Conservation (phyloP, 1,140 invertebrate genomes). For the Polypedilum vanderplanki region DNA sequence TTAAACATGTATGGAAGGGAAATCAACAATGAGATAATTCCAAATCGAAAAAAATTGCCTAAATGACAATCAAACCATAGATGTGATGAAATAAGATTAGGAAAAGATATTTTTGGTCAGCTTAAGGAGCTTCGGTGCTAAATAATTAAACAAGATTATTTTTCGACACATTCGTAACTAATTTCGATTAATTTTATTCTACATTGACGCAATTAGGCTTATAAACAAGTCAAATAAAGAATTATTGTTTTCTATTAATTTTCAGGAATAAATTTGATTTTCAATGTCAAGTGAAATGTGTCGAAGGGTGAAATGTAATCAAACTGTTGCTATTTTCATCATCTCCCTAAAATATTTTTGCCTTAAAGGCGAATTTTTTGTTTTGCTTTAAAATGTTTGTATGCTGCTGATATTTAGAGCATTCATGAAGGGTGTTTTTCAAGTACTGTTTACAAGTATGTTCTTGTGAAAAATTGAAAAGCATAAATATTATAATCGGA, state of each 20-base stretch:
- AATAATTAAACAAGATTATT: constrained; percentile 17
- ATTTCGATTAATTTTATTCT: background rate
- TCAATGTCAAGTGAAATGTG: background rate
- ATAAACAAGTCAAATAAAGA: background rate
- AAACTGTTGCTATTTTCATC: constrained; percentile 27
- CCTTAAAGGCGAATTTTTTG: no score
- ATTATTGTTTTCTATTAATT: background rate
- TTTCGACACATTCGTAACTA: background rate
- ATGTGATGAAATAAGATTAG: background rate
- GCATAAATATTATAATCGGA: no score
- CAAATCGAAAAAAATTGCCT: constrained; percentile 3
- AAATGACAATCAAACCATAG: background rate
- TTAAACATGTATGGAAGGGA: background rate
- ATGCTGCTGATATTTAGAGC: no score
- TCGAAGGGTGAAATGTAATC: constrained; percentile 12
- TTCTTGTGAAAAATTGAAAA: no score
- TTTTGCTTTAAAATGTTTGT: no score
- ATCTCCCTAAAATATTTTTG: background rate
- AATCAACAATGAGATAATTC: constrained; percentile 9
- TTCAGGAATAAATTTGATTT: constrained; percentile 18
- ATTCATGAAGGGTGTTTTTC: no score
- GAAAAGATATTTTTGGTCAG: background rate
- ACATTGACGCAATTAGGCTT: background rate
- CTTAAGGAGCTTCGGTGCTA: background rate
- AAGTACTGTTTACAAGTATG: no score